Percentiles rank a stretch among this genome's conserved stretches.
Conservation (phyloP, 2,888 invertebrate genomes). For the Cynaeus angustus region DNA sequence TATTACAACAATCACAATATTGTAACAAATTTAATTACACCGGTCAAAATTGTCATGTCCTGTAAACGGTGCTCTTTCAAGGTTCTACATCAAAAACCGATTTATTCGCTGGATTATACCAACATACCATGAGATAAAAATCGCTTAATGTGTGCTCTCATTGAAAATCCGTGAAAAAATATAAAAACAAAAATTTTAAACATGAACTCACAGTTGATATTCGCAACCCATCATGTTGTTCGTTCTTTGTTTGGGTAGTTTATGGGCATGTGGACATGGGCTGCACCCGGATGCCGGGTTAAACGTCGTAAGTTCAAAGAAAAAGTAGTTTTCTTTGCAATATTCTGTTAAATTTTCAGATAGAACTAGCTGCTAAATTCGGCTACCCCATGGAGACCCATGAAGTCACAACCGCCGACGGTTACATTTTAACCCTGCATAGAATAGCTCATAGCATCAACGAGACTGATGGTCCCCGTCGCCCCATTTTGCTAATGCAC, state of each 20-base stretch:
- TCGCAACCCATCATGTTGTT: background rate
- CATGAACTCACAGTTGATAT: background rate
- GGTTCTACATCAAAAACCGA: constrained; percentile 30
- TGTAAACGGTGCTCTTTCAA: constrained; percentile 17
- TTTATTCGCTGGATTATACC: constrained; percentile 18
- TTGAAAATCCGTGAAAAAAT: background rate
- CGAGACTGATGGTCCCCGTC: background rate
- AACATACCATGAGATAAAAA: constrained; percentile 8
- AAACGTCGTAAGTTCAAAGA: constrained; percentile 40
- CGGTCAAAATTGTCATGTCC: constrained; percentile 19
- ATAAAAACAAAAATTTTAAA: constrained; percentile 6
- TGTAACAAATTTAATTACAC: constrained; percentile 14
- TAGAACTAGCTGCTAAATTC: constrained; percentile 42
- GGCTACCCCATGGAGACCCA: constrained; percentile 55
- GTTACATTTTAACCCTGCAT: constrained; percentile 56
- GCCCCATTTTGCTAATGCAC: constrained; percentile 53
- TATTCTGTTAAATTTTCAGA: constrained; percentile 5
- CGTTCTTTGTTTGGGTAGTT: background rate
- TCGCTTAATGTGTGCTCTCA: background rate
- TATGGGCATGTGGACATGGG: background rate
- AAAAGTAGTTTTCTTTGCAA: background rate
- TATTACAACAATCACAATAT: too few species aligned
- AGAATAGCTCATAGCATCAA: constrained; percentile 53
- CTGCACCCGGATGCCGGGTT: constrained; percentile 31
- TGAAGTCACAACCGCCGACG: constrained; percentile 56